These are phyloP conservation scores for Hydrotaea diabolus DNA, from an alignment of 2,888 invertebrate genomes.

Conservation along the genomic window DNA sequence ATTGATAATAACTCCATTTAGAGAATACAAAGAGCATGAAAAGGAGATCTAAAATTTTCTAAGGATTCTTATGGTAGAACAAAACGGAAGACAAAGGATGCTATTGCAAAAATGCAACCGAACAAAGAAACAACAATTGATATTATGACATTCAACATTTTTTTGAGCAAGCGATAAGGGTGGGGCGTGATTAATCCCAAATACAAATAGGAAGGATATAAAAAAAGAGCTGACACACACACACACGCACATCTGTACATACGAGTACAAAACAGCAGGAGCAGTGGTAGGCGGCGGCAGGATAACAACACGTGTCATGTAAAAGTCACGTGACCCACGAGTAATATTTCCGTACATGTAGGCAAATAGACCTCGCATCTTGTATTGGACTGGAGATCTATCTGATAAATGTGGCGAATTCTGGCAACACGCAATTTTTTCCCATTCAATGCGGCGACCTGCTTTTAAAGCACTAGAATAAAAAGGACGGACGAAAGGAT, in stretches of 20 bases:
- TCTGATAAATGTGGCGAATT: slow-evolving; percentile 65
- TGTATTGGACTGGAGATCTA: slow-evolving; percentile 15
- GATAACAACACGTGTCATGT: slow-evolving; percentile 62
- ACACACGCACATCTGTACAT: too few relatives aligned
- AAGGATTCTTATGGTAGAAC: slow-evolving; percentile 22
- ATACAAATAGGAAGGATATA: slow-evolving; percentile 27
- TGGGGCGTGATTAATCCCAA: slow-evolving; percentile 41
- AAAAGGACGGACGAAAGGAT: neutral
- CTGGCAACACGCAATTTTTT: slow-evolving; percentile 48
- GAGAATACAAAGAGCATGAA: neutral
- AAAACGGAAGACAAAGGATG: too few relatives aligned
- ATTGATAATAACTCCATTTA: slow-evolving; percentile 40
- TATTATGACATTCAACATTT: slow-evolving; percentile 7
- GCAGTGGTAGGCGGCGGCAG: slow-evolving; percentile 34
- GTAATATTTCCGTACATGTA: slow-evolving; percentile 42
- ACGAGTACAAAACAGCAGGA: too few relatives aligned
- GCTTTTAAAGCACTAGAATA: neutral
- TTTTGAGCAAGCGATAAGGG: slow-evolving; percentile 3
- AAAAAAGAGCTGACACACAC: neutral
- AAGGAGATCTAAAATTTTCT: slow-evolving; percentile 1
- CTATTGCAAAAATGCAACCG: slow-evolving; percentile 7
- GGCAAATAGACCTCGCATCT: slow-evolving; percentile 46
- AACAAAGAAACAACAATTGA: slow-evolving; percentile 27
- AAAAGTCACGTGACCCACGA: slow-evolving; percentile 63
- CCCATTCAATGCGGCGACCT: neutral